Evolutionary conservation across 2,888 invertebrate genomes (phyloP).

Genomic region (Eilema sororculum): DNA sequence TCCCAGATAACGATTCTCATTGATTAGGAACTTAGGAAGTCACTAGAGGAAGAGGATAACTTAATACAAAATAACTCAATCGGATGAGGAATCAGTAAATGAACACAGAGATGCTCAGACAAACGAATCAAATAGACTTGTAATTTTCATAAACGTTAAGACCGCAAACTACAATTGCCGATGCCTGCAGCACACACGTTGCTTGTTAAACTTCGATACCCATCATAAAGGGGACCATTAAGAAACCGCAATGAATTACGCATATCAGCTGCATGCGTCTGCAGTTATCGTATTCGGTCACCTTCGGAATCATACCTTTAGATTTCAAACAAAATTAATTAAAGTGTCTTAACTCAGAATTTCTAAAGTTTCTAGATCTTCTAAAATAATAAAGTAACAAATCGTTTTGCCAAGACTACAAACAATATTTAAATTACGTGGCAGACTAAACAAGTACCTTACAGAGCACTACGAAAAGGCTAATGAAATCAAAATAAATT

Average conservation of each 20-base stretch:
- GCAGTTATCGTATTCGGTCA: no score
- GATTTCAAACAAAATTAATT: no score
- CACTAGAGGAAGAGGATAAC: not conserved
- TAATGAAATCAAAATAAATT: slow-evolving; percentile 6
- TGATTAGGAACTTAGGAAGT: not conserved
- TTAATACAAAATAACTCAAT: not conserved
- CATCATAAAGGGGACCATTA: no score
- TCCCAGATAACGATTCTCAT: not conserved
- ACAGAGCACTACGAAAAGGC: not conserved
- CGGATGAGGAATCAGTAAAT: not conserved
- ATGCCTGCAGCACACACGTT: no score
- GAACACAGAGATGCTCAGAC: not conserved
- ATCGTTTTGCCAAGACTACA: not conserved
- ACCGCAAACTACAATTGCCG: no score
- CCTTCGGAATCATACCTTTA: no score
- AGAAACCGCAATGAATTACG: no score
- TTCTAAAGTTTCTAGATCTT: not conserved
- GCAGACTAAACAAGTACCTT: not conserved
- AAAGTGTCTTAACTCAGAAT: not conserved
- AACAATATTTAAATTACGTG: not conserved
- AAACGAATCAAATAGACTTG: not conserved
- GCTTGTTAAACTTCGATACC: no score
- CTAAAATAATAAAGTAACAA: not conserved
- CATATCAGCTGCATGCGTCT: no score
- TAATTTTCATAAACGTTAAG: not conserved